A percentile compares a stretch with the other conserved stretches of the same genome.
Evolutionary conservation across 1,140 invertebrate species (phyloP).

Genomic region (Lepidostoma basale): DNA sequence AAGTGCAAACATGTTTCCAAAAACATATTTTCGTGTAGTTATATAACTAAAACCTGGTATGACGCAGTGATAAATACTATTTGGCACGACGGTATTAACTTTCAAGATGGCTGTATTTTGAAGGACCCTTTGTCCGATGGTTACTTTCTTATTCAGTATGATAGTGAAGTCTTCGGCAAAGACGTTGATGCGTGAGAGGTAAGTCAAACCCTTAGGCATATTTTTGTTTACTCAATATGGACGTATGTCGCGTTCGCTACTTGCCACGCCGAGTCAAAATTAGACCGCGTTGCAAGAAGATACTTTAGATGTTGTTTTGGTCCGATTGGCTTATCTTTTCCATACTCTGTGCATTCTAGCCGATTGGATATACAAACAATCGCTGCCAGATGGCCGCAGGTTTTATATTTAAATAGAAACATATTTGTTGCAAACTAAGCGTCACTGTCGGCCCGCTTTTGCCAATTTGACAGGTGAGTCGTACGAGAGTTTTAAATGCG

Average conservation of each 20-base stretch:
- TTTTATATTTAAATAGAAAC: no score
- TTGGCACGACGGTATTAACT: slow-evolving; percentile 52
- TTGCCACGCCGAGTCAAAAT: neutral
- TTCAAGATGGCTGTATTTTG: slow-evolving; percentile 64
- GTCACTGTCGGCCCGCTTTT: no score
- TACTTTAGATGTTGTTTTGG: slow-evolving; percentile 28
- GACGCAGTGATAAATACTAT: slow-evolving; percentile 50
- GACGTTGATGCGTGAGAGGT: slow-evolving; percentile 58
- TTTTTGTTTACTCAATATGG: slow-evolving; percentile 6
- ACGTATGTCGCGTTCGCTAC: neutral
- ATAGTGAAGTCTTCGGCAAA: slow-evolving; percentile 59
- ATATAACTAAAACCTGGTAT: slow-evolving; percentile 28
- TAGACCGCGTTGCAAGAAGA: slow-evolving; percentile 20
- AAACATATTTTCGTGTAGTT: slow-evolving; percentile 31
- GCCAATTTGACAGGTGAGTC: slow-evolving; percentile 33
- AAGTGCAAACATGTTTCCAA: slow-evolving; percentile 55
- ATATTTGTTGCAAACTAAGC: no score
- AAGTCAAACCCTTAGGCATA: slow-evolving; percentile 49
- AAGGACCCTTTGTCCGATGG: slow-evolving; percentile 63
- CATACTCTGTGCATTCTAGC: neutral
- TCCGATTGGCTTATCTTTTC: neutral
- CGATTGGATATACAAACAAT: neutral
- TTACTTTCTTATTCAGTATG: slow-evolving; percentile 59
- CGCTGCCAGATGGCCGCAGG: no score
- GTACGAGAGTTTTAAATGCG: slow-evolving; percentile 8